Conservation (phyloP, 2,888 invertebrate species). For the Ophion ventricosus region DNA sequence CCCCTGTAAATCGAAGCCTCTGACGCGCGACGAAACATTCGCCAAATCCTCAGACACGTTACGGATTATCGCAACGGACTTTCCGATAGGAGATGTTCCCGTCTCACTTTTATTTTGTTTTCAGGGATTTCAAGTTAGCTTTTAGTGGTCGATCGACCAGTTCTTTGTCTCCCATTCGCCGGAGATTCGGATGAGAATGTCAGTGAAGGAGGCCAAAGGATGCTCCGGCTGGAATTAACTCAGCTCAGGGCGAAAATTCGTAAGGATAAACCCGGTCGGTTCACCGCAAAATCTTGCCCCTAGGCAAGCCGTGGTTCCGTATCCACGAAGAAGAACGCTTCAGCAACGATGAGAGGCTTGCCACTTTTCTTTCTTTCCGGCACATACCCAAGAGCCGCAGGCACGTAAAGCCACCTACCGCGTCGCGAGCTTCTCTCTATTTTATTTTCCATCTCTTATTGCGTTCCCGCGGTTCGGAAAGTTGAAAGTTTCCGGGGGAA, state of each 20-base stretch:
- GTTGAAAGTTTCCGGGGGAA: constrained; percentile 65
- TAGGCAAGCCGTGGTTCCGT: constrained; percentile 43
- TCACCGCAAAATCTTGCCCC: constrained; percentile 57
- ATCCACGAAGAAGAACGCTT: constrained; percentile 35
- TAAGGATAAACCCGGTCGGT: constrained; percentile 30
- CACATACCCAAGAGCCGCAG: constrained; percentile 24
- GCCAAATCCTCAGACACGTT: neutral
- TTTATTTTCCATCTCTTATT: constrained; percentile 24
- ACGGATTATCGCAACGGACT: neutral
- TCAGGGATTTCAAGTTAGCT: neutral
- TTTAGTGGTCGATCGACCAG: neutral
- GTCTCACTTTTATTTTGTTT: neutral
- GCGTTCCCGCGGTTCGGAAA: constrained; percentile 8
- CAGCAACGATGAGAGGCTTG: constrained; percentile 17
- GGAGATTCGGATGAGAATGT: neutral
- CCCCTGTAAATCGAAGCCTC: neutral
- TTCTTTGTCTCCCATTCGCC: neutral
- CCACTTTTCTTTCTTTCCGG: constrained; percentile 32
- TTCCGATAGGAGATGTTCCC: no score
- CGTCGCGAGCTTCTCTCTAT: constrained; percentile 60
- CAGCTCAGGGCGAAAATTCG: constrained; percentile 46
- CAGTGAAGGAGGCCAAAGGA: constrained; percentile 34
- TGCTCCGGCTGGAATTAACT: constrained; percentile 58
- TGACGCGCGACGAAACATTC: neutral
- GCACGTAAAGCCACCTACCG: constrained; percentile 19